phyloP scores from a whole-genome alignment of 2,113 vertebrate species.

The Mustela nigripes region DNA sequence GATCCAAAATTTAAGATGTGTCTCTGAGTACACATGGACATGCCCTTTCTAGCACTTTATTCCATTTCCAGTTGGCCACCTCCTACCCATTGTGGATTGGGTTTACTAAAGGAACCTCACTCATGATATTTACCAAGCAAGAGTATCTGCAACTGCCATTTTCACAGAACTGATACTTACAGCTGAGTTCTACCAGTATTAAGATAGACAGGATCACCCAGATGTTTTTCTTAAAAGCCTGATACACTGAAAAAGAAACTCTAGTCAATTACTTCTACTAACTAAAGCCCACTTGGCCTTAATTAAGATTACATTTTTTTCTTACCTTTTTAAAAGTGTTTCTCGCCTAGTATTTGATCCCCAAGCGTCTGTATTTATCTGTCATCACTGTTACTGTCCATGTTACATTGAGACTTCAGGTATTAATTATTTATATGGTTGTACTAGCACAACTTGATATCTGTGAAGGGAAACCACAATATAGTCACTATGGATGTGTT shows the following conservation, averaged over 20 bases:
- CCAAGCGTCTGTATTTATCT: constrained; percentile 77
- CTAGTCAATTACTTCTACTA: constrained; percentile 54
- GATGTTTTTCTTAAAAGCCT: constrained; percentile 40
- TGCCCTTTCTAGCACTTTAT: background rate
- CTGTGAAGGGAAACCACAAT: constrained; percentile 87
- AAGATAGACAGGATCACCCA: constrained; percentile 33
- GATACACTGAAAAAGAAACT: constrained; percentile 65
- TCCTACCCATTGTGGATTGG: background rate
- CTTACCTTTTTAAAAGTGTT: constrained; percentile 86
- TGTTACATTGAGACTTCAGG: constrained; percentile 81
- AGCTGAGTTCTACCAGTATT: constrained; percentile 41
- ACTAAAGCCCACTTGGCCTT: constrained; percentile 44
- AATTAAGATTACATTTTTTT: constrained; percentile 64
- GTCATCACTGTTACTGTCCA: constrained; percentile 81
- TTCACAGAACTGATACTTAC: constrained; percentile 60
- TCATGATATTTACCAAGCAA: background rate
- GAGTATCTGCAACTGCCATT: constrained; percentile 9
- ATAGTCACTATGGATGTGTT: constrained; percentile 68
- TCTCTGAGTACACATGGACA: background rate
- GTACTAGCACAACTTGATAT: constrained; percentile 83
- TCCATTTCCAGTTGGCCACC: background rate
- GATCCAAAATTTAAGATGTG: background rate
- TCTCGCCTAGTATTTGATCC: constrained; percentile 77
- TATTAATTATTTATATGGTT: constrained; percentile 81
- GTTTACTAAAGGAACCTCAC: background rate